Evolutionary conservation across 2,797 vertebrate genomes (phyloP), one percentile per base, ranked within the genome.

Genomic region (Halcyon leucocephala): DNA sequence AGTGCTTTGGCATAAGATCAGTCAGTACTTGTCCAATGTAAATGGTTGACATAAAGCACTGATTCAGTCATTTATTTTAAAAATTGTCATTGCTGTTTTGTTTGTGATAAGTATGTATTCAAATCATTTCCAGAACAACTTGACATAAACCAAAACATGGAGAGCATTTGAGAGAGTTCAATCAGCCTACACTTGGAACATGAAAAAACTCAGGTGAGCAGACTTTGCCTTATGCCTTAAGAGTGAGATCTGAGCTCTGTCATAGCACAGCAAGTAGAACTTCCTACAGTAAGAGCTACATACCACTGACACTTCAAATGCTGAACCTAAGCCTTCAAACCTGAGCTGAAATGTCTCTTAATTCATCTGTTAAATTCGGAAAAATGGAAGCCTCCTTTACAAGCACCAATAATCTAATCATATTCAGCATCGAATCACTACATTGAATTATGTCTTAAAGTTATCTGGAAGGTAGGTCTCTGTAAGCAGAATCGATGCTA

Each of bases 51-150:
- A 78, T 51, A 96, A 94, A 90, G 29, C 78, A 71, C 48, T 19
- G 10, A 66, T 84, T 86, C 82, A 15, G n/a, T 31, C 26, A 86
- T 70, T 94, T 91, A 92, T 82, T 89, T 89, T 37, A 51, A 72
- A 94, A 90, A 94, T 87, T 88, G 49, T 93, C 64, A 25, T 80
- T 82, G 81, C 82, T 95, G 81, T 84, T 95, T 86, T 61, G 54
- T 93, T 97, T 93, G 86, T 86, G 90, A 69, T 89, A 94, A 87
- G 70, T 76, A 33, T 26, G 25, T 58, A 77, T n/a, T 52, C 33
- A 4, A 37, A 95, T 41, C 55, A 22, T 46, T 95, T 94, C 80
- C 81, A 89, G 88, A 76, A 82, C 48, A 81, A 82, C 65, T 49
- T 90, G 82, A 82, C 66, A 74, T 49, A 21, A 58, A 82, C 48